Evolutionary conservation across 1,140 invertebrate genomes (phyloP).

Genomic region (Augochlora pura): DNA sequence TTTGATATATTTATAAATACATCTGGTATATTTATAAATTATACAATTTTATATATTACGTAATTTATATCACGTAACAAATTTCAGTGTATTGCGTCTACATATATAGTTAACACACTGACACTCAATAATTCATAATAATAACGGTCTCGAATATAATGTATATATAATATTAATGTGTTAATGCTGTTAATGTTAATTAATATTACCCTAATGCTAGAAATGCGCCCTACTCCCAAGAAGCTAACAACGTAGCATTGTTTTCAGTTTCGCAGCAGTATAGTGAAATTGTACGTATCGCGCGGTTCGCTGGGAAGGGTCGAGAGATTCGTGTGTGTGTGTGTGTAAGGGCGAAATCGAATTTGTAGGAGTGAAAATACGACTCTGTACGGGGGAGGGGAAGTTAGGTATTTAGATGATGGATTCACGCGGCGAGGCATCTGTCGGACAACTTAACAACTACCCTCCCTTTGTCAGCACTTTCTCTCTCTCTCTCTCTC

Average conservation of each 20-base stretch:
- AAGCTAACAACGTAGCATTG: not conserved
- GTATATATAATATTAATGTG: too few species aligned
- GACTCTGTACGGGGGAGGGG: slow-evolving; percentile 34
- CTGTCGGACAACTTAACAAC: slow-evolving; percentile 68
- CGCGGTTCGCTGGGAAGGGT: not conserved
- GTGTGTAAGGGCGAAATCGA: slow-evolving; percentile 47
- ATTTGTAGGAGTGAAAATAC: slow-evolving; percentile 60
- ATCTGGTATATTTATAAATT: too few species aligned
- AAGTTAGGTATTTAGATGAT: slow-evolving; percentile 42
- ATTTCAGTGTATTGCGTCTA: too few species aligned
- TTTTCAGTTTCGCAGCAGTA: slow-evolving; percentile 19
- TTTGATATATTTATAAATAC: too few species aligned
- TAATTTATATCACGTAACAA: too few species aligned
- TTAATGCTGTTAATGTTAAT: too few species aligned
- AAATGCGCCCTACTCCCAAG: not conserved
- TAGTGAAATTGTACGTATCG: slow-evolving; percentile 52
- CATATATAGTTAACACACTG: too few species aligned
- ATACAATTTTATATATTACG: too few species aligned
- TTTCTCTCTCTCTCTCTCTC: slow-evolving; percentile 12
- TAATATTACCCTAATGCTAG: too few species aligned
- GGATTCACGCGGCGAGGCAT: slow-evolving; percentile 67
- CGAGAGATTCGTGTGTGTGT: too few species aligned
- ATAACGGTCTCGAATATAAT: too few species aligned
- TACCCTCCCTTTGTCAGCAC: slow-evolving; percentile 39
- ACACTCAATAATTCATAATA: too few species aligned